phyloP scores from a whole-genome alignment of 2,888 invertebrate genomes.

The Slavum lentiscoides region DNA sequence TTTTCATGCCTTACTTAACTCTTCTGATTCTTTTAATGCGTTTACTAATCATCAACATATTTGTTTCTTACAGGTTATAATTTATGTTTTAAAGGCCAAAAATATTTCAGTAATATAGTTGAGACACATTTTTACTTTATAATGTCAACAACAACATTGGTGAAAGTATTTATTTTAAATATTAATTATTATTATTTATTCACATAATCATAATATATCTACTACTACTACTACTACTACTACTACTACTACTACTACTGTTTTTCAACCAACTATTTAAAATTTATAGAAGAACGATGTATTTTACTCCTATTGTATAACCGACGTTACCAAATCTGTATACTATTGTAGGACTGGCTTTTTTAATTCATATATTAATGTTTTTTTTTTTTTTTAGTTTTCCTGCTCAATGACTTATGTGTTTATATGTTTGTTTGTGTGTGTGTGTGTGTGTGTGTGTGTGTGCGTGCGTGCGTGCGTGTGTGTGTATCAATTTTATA shows the following conservation, averaged over 20 bases:
- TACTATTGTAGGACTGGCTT: constrained; percentile 39
- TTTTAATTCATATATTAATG: constrained; percentile 25
- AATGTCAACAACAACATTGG: not conserved
- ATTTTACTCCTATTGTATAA: constrained; percentile 21
- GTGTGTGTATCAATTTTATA: constrained; percentile 33
- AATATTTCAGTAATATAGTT: constrained; percentile 18
- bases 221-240: too few relatives aligned
- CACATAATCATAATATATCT: too few relatives aligned
- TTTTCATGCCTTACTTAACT: too few relatives aligned
- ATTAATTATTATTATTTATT: not conserved
- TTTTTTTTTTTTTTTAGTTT: constrained; percentile 32
- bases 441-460: constrained; percentile 30
- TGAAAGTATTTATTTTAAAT: constrained; percentile 9
- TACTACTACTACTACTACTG: not conserved
- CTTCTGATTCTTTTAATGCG: too few relatives aligned
- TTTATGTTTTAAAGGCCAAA: not conserved
- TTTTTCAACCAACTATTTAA: not conserved
- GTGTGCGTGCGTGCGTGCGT: constrained; percentile 22
- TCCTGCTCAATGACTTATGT: constrained; percentile 42
- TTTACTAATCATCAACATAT: not conserved
- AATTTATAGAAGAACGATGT: constrained; percentile 23
- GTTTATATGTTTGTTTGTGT: constrained; percentile 8
- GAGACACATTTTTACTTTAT: not conserved
- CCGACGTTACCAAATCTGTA: constrained; percentile 48
- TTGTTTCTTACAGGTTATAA: not conserved